Evolutionary conservation across 2,113 vertebrate genomes (phyloP), one percentile per base, ranked within the genome.

Genomic region (Caranx melampygus): DNA sequence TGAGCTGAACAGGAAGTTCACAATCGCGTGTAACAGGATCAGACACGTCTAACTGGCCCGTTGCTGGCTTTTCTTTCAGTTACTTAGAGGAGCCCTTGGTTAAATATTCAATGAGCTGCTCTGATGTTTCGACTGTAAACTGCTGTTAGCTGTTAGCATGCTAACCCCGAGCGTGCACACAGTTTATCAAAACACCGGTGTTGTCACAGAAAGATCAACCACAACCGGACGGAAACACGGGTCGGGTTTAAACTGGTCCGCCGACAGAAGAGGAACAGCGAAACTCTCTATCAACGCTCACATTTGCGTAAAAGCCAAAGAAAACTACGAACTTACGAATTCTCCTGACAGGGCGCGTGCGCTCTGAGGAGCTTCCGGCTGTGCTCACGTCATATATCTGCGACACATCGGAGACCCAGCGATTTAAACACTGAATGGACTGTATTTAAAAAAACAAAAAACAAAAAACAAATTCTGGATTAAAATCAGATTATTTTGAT

Each of bases 261-360:
- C 14, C 8, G 1, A 0, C 0, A 14, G 42, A 3, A 20, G 44
- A 70, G 0, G 51, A 10, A 31, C 15, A 3, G 0, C 1, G 5
- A 9, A 26, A 64, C 2, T n/a, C 9, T 0, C 13, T 0, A 31
- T 3, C 21, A 35, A 57, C 2, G 7, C 7, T 10, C 31, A 65
- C 8, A 60, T 21, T 0, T 45, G 5, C 2, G 3, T 57, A 4
- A 40, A 79, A 4, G 0, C 21, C 11, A 34, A 55, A 52, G 61
- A 37, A 58, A 35, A 52, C 49, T 49, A 42, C 3, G 4, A 26
- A 79, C 86, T 84, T 26, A 87, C 86, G 15, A 47, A 34, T 11
- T 57, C 52, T 11, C 45, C 57, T 11, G 35, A 9, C 13, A 33
- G 0, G 26, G 35, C 82, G 64, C 73, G 34, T 75, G 62, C 73